Percentiles rank a stretch among this genome's conserved stretches.
These are phyloP conservation scores for Syngnathus typhle DNA, from an alignment of 2,113 vertebrate species.

Conservation along the genomic window DNA sequence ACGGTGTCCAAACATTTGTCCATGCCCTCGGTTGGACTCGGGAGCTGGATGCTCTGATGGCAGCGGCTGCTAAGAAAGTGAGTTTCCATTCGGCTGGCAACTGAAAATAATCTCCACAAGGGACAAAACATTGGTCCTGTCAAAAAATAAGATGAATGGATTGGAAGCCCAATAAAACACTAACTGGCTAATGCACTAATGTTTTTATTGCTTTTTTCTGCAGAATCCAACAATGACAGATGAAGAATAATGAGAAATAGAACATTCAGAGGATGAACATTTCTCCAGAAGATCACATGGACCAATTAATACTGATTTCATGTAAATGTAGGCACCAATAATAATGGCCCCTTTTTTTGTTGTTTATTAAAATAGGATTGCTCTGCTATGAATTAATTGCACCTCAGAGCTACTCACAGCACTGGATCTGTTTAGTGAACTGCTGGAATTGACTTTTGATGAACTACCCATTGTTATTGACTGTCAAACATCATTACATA, in stretches of 20 bases:
- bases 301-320: not conserved
- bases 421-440: not conserved
- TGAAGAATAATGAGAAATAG: constrained; percentile 48
- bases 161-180: constrained; percentile 2
- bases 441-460: not conserved
- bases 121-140: constrained; percentile 92
- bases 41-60: constrained; percentile 74
- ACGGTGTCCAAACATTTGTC: constrained; percentile 72
- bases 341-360: not conserved
- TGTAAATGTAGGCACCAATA: not conserved
- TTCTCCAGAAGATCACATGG: not conserved
- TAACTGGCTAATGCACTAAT: not conserved
- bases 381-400: not conserved
- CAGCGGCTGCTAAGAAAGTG: constrained; percentile 66
- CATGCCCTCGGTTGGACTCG: constrained; percentile 78
- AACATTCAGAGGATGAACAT: not conserved
- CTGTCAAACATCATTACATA: not conserved
- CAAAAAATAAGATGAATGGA: constrained; percentile 10
- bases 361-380: not conserved
- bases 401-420: not conserved
- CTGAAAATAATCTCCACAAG: constrained; percentile 90
- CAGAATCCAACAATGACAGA: constrained; percentile 38
- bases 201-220: not conserved
- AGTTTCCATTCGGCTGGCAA: constrained; percentile 72
- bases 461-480: not conserved